Percentiles rank a stretch among this genome's conserved stretches.
Evolutionary conservation across 2,888 invertebrate species (phyloP).

Genomic region (Tipula lateralis): DNA sequence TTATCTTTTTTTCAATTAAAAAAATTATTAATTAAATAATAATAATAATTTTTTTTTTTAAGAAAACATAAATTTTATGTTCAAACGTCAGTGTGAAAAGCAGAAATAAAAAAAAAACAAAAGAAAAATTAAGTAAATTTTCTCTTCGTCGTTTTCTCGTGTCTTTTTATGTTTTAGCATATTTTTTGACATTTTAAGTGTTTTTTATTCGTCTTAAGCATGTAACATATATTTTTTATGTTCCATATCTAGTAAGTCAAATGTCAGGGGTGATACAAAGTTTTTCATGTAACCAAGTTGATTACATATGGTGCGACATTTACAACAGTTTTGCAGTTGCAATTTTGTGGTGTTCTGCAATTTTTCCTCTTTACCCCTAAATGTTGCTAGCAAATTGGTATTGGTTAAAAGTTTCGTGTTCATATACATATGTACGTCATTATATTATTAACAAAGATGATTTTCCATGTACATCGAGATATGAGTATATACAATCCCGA

Average conservation of each 20-base stretch:
- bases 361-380: background rate
- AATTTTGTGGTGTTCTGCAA: no score
- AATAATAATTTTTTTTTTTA: background rate
- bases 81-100: background rate
- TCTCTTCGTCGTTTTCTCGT: background rate
- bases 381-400: background rate
- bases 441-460: background rate
- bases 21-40: constrained; percentile 4
- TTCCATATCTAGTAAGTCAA: background rate
- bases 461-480: background rate
- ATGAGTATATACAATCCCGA: background rate
- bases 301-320: background rate
- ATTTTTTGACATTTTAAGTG: constrained; percentile 11
- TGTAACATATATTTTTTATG: background rate
- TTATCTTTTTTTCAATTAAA: background rate
- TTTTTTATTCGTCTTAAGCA: background rate
- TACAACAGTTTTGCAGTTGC: no score
- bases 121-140: background rate
- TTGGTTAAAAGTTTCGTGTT: background rate
- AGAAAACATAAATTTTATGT: background rate
- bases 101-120: background rate
- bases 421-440: background rate
- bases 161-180: background rate
- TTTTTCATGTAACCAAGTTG: background rate
- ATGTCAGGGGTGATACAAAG: background rate